Evolutionary conservation across 2,113 vertebrate species (phyloP).

Genomic region (Callipepla squamata): DNA sequence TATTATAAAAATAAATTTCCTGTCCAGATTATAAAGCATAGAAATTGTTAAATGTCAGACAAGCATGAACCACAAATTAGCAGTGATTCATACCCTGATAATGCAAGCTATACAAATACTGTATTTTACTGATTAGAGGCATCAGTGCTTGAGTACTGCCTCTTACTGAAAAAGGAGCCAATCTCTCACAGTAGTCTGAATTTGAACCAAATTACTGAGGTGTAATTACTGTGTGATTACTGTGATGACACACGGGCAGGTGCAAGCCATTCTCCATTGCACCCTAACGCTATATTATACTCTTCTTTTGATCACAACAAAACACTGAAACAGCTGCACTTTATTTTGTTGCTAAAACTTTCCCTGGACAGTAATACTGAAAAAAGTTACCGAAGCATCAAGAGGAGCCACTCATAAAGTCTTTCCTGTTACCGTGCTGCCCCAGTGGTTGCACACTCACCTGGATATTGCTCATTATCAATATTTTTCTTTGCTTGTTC

Average conservation of each 20-base stretch:
- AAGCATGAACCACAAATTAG: neutral
- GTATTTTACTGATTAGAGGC: neutral
- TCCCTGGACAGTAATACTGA: neutral
- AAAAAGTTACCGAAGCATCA: neutral
- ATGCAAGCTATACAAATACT: neutral
- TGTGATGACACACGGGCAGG: neutral
- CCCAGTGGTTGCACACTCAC: conserved; percentile 59
- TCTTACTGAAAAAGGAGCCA: neutral
- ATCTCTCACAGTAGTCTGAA: neutral
- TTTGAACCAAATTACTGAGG: neutral
- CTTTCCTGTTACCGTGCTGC: neutral
- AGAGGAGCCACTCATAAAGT: neutral
- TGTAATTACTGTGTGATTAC: neutral
- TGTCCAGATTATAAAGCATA: neutral
- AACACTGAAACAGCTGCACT: neutral
- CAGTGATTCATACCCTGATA: neutral
- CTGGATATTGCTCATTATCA: conserved; percentile 86
- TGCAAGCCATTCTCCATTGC: neutral
- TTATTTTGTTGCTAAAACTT: neutral
- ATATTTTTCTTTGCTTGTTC: conserved; percentile 83
- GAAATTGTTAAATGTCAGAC: neutral
- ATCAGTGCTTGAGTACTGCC: neutral
- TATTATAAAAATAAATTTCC: neutral
- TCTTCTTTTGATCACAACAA: fast-evolving
- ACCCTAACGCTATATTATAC: fast-evolving